Evolutionary conservation across 2,113 vertebrate genomes (phyloP).

Genomic region (Cathartes aura): DNA sequence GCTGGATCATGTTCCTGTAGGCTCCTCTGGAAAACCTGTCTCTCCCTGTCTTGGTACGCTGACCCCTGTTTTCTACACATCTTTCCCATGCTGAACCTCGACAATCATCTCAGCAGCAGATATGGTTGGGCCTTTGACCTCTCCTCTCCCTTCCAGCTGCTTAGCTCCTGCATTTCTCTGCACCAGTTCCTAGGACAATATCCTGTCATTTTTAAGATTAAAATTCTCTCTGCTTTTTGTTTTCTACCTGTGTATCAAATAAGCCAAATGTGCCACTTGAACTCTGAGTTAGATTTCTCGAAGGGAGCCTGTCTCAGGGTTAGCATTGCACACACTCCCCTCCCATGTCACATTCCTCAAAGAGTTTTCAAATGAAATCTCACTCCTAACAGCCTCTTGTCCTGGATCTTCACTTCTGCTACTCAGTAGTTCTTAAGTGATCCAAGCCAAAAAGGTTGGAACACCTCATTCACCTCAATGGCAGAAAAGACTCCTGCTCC

Average conservation of each 20-base stretch:
- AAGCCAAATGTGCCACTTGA: not conserved
- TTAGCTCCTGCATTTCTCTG: not conserved
- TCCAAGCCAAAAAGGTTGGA: not conserved
- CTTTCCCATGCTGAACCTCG: not conserved
- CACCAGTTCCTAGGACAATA: not conserved
- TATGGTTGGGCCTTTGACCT: not conserved
- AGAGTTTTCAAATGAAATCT: not conserved
- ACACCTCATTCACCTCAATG: not conserved
- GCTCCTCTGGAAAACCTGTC: not conserved
- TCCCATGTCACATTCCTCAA: not conserved
- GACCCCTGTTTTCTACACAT: not conserved
- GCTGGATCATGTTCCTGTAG: not conserved
- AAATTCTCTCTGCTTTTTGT: not conserved
- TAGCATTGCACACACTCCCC: not conserved
- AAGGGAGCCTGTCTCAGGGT: not conserved
- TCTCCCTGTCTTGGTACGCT: not conserved
- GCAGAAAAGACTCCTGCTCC: not conserved
- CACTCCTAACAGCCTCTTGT: not conserved
- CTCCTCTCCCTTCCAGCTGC: not conserved
- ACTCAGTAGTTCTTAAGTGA: not conserved
- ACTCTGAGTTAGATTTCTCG: not conserved
- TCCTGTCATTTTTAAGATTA: not conserved
- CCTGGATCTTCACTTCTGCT: not conserved
- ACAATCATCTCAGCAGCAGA: not conserved
- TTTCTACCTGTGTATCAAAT: not conserved